A percentile compares a stretch with the other conserved stretches of the same genome.
These are phyloP conservation scores for Crypturellus tataupa DNA, from an alignment of 2,797 vertebrate species.

Conservation along the genomic window DNA sequence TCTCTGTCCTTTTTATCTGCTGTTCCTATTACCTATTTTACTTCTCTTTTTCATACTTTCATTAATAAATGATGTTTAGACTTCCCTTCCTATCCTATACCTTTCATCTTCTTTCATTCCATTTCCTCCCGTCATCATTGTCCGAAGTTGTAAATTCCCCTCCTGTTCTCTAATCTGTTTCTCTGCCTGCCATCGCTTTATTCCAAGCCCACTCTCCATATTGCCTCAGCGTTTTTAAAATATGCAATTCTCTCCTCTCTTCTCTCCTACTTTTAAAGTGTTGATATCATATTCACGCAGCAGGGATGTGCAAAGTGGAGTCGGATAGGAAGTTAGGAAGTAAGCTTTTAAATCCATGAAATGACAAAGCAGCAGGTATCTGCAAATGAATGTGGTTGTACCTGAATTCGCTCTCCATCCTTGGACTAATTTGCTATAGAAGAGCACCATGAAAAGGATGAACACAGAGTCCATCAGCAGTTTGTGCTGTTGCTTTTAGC, in stretches of 20 bases:
- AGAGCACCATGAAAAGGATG: not conserved
- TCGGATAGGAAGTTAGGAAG: not conserved
- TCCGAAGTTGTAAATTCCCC: conserved; percentile 34
- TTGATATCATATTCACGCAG: conserved; percentile 13
- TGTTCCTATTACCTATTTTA: not conserved
- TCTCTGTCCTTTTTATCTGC: not conserved
- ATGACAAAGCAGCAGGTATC: conserved; percentile 8
- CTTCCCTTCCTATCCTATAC: not conserved
- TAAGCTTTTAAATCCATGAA: not conserved
- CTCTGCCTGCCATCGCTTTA: conserved; percentile 16
- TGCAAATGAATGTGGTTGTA: not conserved
- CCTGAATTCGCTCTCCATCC: not conserved
- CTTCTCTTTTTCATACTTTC: not conserved
- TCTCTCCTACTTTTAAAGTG: conserved; percentile 1
- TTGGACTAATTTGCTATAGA: not conserved
- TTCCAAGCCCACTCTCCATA: conserved; percentile 10
- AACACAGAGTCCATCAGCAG: conserved; percentile 30
- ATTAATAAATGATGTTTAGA: conserved; percentile 8
- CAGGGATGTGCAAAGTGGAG: not conserved
- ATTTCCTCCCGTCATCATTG: not conserved
- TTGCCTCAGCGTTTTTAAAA: conserved; percentile 16
- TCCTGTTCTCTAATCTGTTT: conserved; percentile 13
- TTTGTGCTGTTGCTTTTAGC: conserved; percentile 11
- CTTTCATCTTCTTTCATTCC: not conserved
- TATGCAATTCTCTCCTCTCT: not conserved